Evolutionary conservation across 53 echinoderm and acorn worm species (phyloP), one percentile per base, ranked within the genome.

Genomic region (Luidia sarsii): DNA sequence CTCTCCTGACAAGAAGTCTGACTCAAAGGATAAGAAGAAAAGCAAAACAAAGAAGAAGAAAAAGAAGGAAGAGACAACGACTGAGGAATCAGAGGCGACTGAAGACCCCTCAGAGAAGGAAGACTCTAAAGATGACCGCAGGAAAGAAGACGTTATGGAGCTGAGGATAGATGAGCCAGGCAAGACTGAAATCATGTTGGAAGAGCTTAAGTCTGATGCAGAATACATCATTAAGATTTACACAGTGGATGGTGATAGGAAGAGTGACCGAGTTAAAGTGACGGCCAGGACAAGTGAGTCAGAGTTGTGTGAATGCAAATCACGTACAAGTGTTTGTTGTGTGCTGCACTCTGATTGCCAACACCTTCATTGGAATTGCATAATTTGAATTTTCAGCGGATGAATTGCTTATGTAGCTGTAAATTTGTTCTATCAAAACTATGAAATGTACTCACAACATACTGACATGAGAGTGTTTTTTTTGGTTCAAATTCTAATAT

Each of bases 171-270:
- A 84, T 24, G 70, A 87, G 50, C 68, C 82, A 0, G 85, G 74
- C 2, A 73, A 49, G 38, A 80, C 72, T 4, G 67, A 21, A 35
- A 68, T 64, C 14, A 60, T 65, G 32, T 87, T 94, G 68, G 87
- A 85, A 41, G 87, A 85, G 18, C 63, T 94, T 37, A 67, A 73
- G 27, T 62, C 82, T 14, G 87, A 84, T 7, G 66, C 57, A 51
- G 90, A 94, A 27, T 94, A 90, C 63, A 67, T 85, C 27, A 66
- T 90, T 39, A 84, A 90, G 80, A 87, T 94, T 68, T 87, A 73
- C 39, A 63, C 90, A 2, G 5, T 94, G 38, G 68, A 60, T 19
- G 90, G 84, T 54, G 90, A 90, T 31, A 71, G 75, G 45, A 80
- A 94, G 63, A 87, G 90, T 33, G 90, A 94, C 25, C 27, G 87